Evolutionary conservation across 2,797 vertebrate genomes (phyloP).

Genomic region (Presbytis comata): DNA sequence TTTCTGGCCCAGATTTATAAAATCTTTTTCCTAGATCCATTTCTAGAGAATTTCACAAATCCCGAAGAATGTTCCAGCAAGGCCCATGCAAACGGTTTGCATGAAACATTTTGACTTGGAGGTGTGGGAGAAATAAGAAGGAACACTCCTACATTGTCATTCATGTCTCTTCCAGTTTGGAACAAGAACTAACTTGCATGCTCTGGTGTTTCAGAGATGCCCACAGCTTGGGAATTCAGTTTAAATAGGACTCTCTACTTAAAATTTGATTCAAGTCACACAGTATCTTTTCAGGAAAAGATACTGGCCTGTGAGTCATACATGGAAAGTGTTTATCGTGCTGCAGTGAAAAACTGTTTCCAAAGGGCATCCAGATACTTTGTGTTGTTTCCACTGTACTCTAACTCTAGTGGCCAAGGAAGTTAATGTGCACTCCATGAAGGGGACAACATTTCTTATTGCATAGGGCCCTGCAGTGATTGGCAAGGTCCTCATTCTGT

Average conservation of each 20-base stretch:
- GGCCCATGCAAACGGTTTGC: background rate
- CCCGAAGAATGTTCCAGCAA: background rate
- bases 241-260: constrained; percentile 33
- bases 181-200: background rate
- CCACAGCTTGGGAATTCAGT: constrained; percentile 4
- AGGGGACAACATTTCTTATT: background rate
- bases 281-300: constrained; percentile 61
- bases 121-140: background rate
- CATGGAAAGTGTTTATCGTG: constrained; percentile 54
- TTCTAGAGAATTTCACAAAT: background rate
- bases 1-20: background rate
- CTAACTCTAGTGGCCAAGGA: background rate
- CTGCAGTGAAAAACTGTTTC: constrained; percentile 55
- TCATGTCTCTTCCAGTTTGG: background rate
- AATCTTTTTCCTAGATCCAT: background rate
- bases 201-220: constrained; percentile 6
- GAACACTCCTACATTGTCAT: background rate
- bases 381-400: background rate
- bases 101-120: background rate
- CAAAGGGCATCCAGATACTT: constrained; percentile 32
- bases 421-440: background rate
- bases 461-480: background rate
- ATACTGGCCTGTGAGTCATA: constrained; percentile 50
- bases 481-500: background rate
- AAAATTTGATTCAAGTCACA: constrained; percentile 44